Conservation (phyloP, 2,113 vertebrate genomes). For the Alectura lathami region DNA sequence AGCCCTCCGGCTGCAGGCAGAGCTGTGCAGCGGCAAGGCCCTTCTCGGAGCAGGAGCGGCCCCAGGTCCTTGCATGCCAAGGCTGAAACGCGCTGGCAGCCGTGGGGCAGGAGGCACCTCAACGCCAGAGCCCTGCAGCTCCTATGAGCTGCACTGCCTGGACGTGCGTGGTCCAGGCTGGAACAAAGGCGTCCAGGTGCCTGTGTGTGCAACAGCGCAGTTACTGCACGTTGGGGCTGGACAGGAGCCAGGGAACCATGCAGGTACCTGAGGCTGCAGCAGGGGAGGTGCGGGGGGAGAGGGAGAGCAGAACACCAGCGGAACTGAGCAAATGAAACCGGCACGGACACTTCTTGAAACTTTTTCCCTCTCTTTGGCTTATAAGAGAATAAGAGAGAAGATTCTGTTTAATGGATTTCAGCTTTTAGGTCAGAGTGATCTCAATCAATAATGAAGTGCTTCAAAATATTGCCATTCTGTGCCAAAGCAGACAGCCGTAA, state of each 20-base stretch:
- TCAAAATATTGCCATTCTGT: constrained; percentile 18
- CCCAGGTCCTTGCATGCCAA: accelerated
- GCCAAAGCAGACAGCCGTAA: constrained; percentile 52
- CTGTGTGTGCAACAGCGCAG: too few species aligned
- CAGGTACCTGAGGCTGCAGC: background rate
- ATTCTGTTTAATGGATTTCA: constrained; percentile 62
- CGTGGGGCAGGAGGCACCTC: background rate
- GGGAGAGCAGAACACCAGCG: background rate
- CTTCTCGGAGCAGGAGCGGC: background rate
- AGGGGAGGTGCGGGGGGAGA: background rate
- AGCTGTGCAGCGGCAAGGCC: background rate
- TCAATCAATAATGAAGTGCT: constrained; percentile 70
- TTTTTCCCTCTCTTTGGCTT: background rate
- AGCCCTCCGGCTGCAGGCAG: accelerated
- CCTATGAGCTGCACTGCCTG: too few species aligned
- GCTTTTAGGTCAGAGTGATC: constrained; percentile 67
- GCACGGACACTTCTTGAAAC: background rate
- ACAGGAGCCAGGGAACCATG: background rate
- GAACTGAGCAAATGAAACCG: accelerated
- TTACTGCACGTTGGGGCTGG: too few species aligned
- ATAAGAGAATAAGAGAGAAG: too few species aligned
- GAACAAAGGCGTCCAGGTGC: background rate
- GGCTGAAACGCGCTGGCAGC: accelerated
- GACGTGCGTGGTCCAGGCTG: background rate
- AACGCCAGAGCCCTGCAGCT: background rate